Evolutionary conservation across 2,888 invertebrate species (phyloP), one percentile per base, ranked within the genome.

Genomic region (Athalia circularis): DNA sequence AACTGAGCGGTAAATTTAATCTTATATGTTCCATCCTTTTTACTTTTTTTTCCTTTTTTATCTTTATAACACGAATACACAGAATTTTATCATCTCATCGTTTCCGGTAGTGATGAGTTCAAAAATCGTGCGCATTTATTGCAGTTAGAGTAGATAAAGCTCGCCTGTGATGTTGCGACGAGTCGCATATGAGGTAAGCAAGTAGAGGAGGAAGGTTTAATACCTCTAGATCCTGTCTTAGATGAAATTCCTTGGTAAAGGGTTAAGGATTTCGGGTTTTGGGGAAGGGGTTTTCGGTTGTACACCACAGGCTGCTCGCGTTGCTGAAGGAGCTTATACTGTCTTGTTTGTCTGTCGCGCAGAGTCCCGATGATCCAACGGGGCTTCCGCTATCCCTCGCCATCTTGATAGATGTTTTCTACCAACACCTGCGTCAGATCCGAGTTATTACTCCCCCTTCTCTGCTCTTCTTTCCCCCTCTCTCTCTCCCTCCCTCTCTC

Each of bases 391-490:
- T 86, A 86, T 88, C 85, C 83, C 72, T 72, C 84, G 81, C 83
- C 83, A 85, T 85, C 86, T 86, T 88, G 90, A 90, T 89, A 85
- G 87, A 90, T 89, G 88, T 87, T 87, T 87, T 84, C 83, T 82
- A 83, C 80, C 81, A 81, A 83, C 90, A 89, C 88, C 89, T 89
- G 89, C 87, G 86, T 84, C 87, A 83, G 84, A 85, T 84, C 84
- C 85, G 84, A 87, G 88, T 89, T 87, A 87, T 84, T 78, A 76
- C 75, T 74, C 82, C 82, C 80, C 83, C 50, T 59, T 62, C 57
- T 11, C n/a, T 5, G 9, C 13, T 11, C 13, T 50, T 61, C 45
- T 11, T 50, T 11, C 11, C 50, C 15, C 15, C 67, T 67, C 50
- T 4, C 54, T 43, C 11, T 5, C 52, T 11, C 11, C 43, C 4